phyloP scores from a whole-genome alignment of 2,113 vertebrate genomes.

The Origma solitaria region DNA sequence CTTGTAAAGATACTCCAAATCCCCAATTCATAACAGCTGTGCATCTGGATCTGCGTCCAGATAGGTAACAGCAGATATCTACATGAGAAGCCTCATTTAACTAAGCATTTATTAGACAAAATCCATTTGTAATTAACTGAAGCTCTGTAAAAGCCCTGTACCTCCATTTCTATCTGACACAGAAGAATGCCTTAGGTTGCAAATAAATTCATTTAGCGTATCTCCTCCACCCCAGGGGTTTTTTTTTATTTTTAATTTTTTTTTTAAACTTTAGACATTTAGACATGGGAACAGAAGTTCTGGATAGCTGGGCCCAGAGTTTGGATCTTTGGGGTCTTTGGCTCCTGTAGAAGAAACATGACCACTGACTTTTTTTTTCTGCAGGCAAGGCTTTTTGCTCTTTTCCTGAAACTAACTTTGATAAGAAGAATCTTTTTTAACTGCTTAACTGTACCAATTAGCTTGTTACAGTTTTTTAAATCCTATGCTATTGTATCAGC shows the following conservation, averaged over 20 bases:
- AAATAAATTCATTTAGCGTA: background rate
- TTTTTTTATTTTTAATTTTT: background rate
- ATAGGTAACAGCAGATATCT: background rate
- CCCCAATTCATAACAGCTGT: background rate
- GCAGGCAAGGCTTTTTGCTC: background rate
- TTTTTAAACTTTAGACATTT: background rate
- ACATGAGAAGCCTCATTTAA: background rate
- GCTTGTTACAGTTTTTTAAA: background rate
- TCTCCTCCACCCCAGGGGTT: accelerated
- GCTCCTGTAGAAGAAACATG: background rate
- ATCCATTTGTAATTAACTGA: background rate
- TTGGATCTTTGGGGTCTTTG: background rate
- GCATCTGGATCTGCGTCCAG: background rate
- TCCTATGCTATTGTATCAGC: background rate
- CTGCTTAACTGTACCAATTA: background rate
- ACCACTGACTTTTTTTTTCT: background rate
- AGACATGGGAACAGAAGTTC: background rate
- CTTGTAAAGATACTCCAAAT: background rate
- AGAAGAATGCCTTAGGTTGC: background rate
- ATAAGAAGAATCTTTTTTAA: background rate
- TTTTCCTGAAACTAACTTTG: background rate
- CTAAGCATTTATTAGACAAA: background rate
- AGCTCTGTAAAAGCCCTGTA: background rate
- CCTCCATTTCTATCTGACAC: background rate
- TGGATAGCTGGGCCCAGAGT: background rate